Percentiles rank a stretch among this genome's conserved stretches.
Conservation (phyloP, 2,888 invertebrate genomes). For the Tortricodes alternella region DNA sequence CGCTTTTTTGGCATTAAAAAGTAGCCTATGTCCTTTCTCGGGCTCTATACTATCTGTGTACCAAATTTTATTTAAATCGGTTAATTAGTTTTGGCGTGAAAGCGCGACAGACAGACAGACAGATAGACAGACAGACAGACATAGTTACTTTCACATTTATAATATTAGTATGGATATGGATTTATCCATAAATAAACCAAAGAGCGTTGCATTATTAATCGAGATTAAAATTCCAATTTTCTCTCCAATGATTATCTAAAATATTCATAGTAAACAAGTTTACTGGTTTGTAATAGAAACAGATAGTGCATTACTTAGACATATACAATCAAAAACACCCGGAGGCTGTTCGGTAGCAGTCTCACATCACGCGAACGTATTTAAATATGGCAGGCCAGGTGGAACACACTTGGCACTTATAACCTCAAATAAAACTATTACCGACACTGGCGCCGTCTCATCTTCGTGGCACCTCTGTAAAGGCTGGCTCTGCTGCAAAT, state of each 20-base stretch:
- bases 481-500: too few species aligned
- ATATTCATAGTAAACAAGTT: conserved; percentile 29
- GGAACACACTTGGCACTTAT: not conserved
- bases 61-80: too few species aligned
- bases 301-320: conserved; percentile 31
- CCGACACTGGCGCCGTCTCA: too few species aligned
- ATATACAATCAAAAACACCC: conserved; percentile 31
- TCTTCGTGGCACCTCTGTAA: too few species aligned
- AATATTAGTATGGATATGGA: not conserved
- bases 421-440: too few species aligned
- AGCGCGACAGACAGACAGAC: too few species aligned
- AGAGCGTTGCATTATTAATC: not conserved
- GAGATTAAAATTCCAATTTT: conserved; percentile 11
- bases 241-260: conserved; percentile 21
- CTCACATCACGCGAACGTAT: conserved; percentile 29
- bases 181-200: not conserved
- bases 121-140: too few species aligned
- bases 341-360: conserved; percentile 26
- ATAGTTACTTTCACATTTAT: too few species aligned
- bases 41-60: too few species aligned
- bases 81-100: too few species aligned
- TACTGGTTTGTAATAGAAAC: conserved; percentile 29
- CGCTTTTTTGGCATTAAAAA: too few species aligned
- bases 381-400: conserved; percentile 17
- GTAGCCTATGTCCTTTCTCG: too few species aligned